Percentiles rank a stretch among this genome's conserved stretches.
Evolutionary conservation across 2,113 vertebrate genomes (phyloP).

Genomic region (Guaruba guarouba): DNA sequence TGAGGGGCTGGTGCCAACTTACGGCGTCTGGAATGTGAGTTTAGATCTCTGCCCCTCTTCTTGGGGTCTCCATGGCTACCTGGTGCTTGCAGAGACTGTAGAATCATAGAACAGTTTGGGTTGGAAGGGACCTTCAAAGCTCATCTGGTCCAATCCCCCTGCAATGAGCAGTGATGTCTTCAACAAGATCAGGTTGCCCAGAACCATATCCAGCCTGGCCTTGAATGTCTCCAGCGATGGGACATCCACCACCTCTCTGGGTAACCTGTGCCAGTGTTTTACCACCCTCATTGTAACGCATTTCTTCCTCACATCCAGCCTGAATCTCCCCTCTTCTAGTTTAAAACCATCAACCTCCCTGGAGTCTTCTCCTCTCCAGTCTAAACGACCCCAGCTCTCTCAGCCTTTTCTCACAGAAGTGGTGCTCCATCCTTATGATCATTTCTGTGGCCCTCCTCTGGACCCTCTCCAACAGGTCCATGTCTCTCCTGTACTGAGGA

Average conservation of each 20-base stretch:
- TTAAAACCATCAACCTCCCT: background rate
- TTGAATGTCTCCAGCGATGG: background rate
- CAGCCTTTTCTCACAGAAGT: background rate
- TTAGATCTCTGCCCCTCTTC: background rate
- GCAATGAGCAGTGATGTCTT: background rate
- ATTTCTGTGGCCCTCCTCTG: background rate
- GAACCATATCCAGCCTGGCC: background rate
- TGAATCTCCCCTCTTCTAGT: background rate
- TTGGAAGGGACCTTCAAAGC: background rate
- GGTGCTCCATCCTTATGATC: background rate
- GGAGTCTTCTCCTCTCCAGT: background rate
- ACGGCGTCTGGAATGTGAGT: rapidly evolving
- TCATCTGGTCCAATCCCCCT: background rate
- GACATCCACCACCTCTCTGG: background rate
- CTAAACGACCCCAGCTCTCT: background rate
- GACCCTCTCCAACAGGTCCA: background rate
- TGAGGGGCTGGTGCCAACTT: background rate
- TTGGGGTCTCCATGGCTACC: background rate
- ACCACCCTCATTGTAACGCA: background rate
- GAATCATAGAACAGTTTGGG: background rate
- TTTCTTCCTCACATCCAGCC: background rate
- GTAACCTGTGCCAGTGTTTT: background rate
- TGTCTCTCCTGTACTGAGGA: background rate
- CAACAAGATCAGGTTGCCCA: background rate
- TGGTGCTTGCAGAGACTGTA: background rate